Conservation (phyloP, 2,797 vertebrate species). For the Lutra lutra region DNA sequence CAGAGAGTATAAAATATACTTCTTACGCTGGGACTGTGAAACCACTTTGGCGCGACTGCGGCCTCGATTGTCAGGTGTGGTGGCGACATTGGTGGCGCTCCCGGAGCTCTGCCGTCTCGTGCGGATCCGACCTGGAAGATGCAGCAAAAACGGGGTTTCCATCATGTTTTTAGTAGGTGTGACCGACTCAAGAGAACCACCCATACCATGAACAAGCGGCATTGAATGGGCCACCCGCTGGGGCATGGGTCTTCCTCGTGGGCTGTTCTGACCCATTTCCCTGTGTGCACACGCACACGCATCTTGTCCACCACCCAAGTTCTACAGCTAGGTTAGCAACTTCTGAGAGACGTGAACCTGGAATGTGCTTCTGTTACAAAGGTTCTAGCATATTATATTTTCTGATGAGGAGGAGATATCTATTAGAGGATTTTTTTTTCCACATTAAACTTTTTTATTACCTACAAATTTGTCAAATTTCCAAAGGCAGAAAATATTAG, state of each 20-base stretch:
- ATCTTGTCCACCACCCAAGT: rapidly evolving
- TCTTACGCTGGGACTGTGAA: conserved; percentile 98
- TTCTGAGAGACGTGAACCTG: neutral
- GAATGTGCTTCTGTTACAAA: neutral
- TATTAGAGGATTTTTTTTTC: neutral
- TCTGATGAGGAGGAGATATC: neutral
- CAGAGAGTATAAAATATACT: conserved; percentile 65
- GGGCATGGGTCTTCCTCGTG: neutral
- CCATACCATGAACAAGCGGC: neutral
- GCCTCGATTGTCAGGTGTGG: conserved; percentile 93
- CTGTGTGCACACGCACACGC: neutral
- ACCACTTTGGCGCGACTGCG: conserved; percentile 98
- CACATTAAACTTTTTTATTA: neutral
- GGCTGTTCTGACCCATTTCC: neutral
- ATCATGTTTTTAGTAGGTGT: neutral
- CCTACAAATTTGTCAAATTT: neutral
- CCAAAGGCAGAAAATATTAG: neutral
- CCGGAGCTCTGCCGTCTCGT: conserved; percentile 96
- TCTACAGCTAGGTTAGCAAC: neutral
- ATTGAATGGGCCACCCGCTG: neutral
- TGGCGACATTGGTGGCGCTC: conserved; percentile 89
- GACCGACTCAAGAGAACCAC: neutral
- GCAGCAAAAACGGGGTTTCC: conserved; percentile 56
- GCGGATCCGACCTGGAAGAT: conserved; percentile 93
- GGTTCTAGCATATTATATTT: neutral